phyloP scores from a whole-genome alignment of 2,113 vertebrate species.

The Phocoena phocoena region DNA sequence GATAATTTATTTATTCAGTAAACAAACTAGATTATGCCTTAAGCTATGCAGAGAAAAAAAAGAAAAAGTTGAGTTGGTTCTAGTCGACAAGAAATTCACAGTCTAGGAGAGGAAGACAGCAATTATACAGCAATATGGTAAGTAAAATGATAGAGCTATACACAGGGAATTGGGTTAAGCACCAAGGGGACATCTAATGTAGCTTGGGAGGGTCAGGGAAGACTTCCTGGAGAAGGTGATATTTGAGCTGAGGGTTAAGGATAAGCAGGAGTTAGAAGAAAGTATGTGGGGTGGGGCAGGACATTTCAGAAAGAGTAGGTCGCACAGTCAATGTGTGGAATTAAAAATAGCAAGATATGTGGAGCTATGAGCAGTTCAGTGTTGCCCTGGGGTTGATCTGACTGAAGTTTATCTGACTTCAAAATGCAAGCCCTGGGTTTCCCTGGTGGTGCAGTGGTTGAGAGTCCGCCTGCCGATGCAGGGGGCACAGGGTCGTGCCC shows the following conservation, averaged over 20 bases:
- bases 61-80: not conserved
- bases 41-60: not conserved
- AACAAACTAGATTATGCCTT: not conserved
- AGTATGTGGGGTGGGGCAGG: no score
- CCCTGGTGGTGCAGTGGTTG: no score
- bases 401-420: not conserved
- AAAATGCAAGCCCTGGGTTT: no score
- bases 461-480: no score
- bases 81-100: not conserved
- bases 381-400: not conserved
- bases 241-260: not conserved
- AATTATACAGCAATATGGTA: not conserved
- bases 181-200: not conserved
- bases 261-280: not conserved
- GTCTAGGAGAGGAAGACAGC: not conserved
- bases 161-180: not conserved
- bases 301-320: not conserved
- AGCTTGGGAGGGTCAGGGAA: not conserved
- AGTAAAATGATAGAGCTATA: not conserved
- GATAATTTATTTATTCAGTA: not conserved
- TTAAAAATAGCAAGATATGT: not conserved
- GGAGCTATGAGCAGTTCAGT: not conserved
- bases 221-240: not conserved
- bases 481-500: no score
- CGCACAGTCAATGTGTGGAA: not conserved